Evolutionary conservation across 2,888 invertebrate species (phyloP), one percentile per base, ranked within the genome.

Genomic region (Slavum lentiscoides): DNA sequence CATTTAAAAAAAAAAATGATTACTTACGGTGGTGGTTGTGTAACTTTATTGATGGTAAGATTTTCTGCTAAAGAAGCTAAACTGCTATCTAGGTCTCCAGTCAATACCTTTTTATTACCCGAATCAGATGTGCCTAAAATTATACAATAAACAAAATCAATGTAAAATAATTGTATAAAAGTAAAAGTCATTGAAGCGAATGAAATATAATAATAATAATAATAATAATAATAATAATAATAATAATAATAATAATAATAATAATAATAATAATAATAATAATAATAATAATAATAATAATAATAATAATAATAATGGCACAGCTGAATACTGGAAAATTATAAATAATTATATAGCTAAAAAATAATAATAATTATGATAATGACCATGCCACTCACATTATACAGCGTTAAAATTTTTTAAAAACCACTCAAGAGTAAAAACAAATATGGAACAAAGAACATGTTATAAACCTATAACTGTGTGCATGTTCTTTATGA

Each of bases 61-160:
- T 97, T 97, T 88, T 97, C 95, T 83, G 97, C 97, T 85, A 98
- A 89, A 84, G 94, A 94, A 83, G 96, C 96, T 83, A 97, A 91
- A 84, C 96, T 96, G 84, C 95, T 94, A 87, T 98, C 97, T 87
- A 98, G 89, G 88, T 97, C 97, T 81, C 96, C 95, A 43, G 95
- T 95, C 83, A 97, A 89, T 84, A 97, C 92, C 86, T 93, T 93
- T 82, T 87, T 87, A 23, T 85, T 84, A 69, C 86, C 85, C 82
- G 86, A 86, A 80, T 80, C 77, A 82, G 86, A 86, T 67, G 84
- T 77, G 70, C 85, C 85, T 81, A 81, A 62, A 75, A 82, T 66
- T 67, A 70, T 37, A 73, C 2, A n/a, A 30, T 37, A 61, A 68
- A 76, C 30, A 49, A 37, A 53, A 62, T 62, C 3, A 17, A 61